Base-by-base conservation (phyloP, 1,140 invertebrate genomes). In the Dendrolimus kikuchii region DNA sequence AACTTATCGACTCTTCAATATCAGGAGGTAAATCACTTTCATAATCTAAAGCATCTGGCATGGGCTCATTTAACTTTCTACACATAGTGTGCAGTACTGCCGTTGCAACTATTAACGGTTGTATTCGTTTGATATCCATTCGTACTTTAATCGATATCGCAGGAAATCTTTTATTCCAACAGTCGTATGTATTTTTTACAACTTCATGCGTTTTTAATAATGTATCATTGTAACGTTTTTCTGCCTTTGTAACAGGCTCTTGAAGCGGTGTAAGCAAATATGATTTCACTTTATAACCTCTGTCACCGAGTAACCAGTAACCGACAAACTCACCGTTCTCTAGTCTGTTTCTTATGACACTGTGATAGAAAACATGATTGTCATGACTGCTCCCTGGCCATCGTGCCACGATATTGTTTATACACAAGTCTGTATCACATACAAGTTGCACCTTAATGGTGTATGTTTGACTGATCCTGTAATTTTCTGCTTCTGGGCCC, bases 331-430 rank as follows among this genome's bases (percentile, higher is more conserved):
- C 39, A 38, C n/a, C 37, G 52, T 42, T 23, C 40, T 57, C 45
- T 10, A 57, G 10, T 44, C 40, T 52, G 3, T n/a, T 36, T 37
- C 53, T 51, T 10, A 57, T 51, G 23, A 47, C 39, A 43, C 49
- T 57, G 49, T 38, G 40, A 37, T 57, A 38, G 53, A 59, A 59
- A n/a, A 59, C 50, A 7, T 49, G 42, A 36, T 47, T 59, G 38
- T 59, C 57, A 38, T 59, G 57, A 46, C 51, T 50, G 10, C 46
- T n/a, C 5, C 49, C 55, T 2, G 56, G 56, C 56, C 56, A 57
- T 8, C 51, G 40, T 41, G 51, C 57, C 23, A 53, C 57, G 40
- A 59, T 53, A 53, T 59, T 50, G 8, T 23, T 49, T 7, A 57
- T 52, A 5, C 42, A 50, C 40, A 42, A 23, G 2, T 59, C 46